Conservation (phyloP, 2,113 vertebrate species). For the Anser brachyrhynchus region DNA sequence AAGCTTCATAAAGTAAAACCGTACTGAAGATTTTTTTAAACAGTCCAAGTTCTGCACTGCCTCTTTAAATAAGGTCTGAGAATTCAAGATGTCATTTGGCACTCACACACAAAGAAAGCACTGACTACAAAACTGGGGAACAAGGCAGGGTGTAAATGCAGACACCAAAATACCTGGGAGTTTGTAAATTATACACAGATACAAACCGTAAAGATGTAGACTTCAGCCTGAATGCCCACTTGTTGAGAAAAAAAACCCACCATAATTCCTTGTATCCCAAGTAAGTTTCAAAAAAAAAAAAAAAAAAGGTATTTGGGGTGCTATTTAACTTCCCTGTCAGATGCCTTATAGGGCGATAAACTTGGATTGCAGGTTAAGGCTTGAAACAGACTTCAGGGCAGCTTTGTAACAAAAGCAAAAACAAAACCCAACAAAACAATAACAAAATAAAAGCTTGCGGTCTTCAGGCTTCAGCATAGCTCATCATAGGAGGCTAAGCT, state of each 20-base stretch:
- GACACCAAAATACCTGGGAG: background rate
- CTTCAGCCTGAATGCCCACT: background rate
- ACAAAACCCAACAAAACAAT: no score
- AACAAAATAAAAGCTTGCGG: background rate
- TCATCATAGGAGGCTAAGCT: background rate
- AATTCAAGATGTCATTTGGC: slow-evolving; percentile 4
- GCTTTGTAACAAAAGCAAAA: background rate
- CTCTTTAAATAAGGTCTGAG: background rate
- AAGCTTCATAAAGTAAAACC: background rate
- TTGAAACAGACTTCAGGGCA: background rate
- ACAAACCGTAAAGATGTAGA: background rate
- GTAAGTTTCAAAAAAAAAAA: background rate
- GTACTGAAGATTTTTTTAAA: background rate
- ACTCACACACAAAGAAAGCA: background rate
- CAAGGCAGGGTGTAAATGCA: background rate
- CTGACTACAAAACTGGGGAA: background rate
- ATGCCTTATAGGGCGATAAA: slow-evolving; percentile 15
- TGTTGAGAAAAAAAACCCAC: background rate
- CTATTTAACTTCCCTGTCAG: slow-evolving; percentile 21
- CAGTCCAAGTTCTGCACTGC: background rate
- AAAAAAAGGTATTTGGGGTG: background rate
- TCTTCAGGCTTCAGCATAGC: background rate
- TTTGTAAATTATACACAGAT: background rate
- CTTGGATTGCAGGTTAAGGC: background rate
- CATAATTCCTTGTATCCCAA: background rate